phyloP scores from a whole-genome alignment of 2,888 invertebrate genomes.

The Rhabditoides inermis region DNA sequence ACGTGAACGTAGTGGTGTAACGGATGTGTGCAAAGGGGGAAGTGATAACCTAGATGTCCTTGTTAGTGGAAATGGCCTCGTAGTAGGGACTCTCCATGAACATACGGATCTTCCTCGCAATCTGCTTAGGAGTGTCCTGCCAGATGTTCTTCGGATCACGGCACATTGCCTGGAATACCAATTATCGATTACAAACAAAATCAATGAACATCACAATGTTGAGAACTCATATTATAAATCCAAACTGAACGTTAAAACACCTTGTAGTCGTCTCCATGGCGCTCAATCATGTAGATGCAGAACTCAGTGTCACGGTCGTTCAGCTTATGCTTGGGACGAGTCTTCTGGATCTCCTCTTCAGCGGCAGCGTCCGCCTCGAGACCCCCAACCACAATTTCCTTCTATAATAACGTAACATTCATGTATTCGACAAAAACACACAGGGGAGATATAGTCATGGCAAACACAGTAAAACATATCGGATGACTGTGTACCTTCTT shows the following conservation, averaged over 20 bases:
- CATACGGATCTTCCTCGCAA: slow-evolving; percentile 35
- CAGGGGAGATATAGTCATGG: too few species aligned
- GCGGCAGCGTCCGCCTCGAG: not conserved
- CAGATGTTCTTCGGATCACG: slow-evolving; percentile 42
- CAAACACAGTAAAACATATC: too few species aligned
- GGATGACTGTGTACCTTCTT: not conserved
- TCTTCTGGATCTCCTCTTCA: slow-evolving; percentile 6
- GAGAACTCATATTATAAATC: not conserved
- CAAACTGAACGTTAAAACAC: slow-evolving; percentile 10
- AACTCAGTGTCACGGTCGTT: slow-evolving; percentile 37
- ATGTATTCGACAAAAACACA: too few species aligned
- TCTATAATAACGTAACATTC: too few species aligned
- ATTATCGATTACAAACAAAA: not conserved
- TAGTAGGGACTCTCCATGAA: too few species aligned
- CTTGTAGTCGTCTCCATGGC: slow-evolving; percentile 41
- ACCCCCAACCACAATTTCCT: too few species aligned
- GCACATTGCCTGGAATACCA: slow-evolving; percentile 40
- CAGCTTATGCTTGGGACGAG: slow-evolving; percentile 10
- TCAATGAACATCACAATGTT: not conserved
- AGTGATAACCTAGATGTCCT: too few species aligned
- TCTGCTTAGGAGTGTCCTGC: slow-evolving; percentile 45
- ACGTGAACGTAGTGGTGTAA: too few species aligned
- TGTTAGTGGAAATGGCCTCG: too few species aligned
- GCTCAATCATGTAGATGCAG: slow-evolving; percentile 38
- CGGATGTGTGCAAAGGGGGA: too few species aligned